Evolutionary conservation across 2,113 vertebrate species (phyloP), one percentile per base, ranked within the genome.

Genomic region (Malurus cyaneus): DNA sequence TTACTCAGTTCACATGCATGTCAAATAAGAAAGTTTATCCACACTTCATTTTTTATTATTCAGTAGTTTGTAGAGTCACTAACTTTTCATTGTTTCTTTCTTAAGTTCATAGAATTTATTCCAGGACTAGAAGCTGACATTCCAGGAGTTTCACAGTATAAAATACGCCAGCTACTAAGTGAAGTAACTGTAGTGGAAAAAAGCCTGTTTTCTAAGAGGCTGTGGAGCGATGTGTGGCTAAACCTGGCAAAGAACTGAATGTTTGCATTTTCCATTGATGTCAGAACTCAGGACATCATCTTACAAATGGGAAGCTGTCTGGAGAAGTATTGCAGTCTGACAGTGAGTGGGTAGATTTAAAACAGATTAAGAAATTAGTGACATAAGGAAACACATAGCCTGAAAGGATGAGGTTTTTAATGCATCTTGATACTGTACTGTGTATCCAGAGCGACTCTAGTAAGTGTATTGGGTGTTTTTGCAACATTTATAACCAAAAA

Each of bases 231-330:
- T 39, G 42, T 64, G 72, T 0, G 0, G 60, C 76, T 92, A 86
- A 77, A 93, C 93, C 88, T 78, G 88, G 67, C 24, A 5, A 47
- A 88, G 52, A 82, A 65, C 41, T 60, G 52, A 77, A 82, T 60
- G 64, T 41, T 69, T 92, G 44, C n/a, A 57, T 92, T 96, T 95
- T 88, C 89, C 82, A 71, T 52, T 74, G 67, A 83, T 93, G 76
- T 88, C 88, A 92, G 47, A 56, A 88, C 88, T 93, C 73, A 42
- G 85, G 80, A 89, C 57, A 73, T 47, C 5, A 2, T 47, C 52
- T 80, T 80, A 47, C 16, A 92, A 92, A 94, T 76, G 78, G 42
- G 47, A 91, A 86, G 56, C 52, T 82, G 50, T 73, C 64, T 88
- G 85, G 67, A 93, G 60, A 95, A 92, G 44, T 29, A 73, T 59